Conservation (phyloP, 1,140 invertebrate genomes). For the Apis dorsata region DNA sequence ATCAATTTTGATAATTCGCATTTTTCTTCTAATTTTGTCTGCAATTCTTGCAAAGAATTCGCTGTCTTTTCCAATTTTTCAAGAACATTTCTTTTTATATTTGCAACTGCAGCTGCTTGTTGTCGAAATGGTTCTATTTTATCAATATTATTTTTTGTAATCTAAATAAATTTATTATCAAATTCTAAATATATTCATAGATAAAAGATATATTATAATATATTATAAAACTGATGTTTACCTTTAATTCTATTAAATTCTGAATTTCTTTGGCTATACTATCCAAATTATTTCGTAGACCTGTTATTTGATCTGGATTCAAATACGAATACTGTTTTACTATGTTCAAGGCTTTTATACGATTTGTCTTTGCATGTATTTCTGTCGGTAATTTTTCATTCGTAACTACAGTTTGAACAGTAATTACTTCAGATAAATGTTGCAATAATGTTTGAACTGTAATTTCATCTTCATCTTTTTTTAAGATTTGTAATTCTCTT, state of each 20-base stretch:
- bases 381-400: slow-evolving; percentile 91
- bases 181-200: not conserved
- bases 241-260: slow-evolving; percentile 71
- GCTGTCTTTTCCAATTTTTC: slow-evolving; percentile 85
- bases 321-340: slow-evolving; percentile 85
- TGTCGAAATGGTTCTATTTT: slow-evolving; percentile 91
- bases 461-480: slow-evolving; percentile 79
- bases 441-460: slow-evolving; percentile 82
- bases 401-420: slow-evolving; percentile 83
- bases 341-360: slow-evolving; percentile 85
- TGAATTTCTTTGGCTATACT: slow-evolving; percentile 70
- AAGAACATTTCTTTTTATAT: slow-evolving; percentile 88
- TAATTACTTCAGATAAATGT: slow-evolving; percentile 88
- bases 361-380: slow-evolving; percentile 82
- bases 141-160: slow-evolving; percentile 81
- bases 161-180: slow-evolving; percentile 58
- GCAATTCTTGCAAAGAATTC: slow-evolving; percentile 82
- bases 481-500: slow-evolving; percentile 70
- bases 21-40: slow-evolving; percentile 80
- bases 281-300: slow-evolving; percentile 78
- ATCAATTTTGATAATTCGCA: slow-evolving; percentile 78
- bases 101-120: slow-evolving; percentile 88
- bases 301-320: slow-evolving; percentile 84
- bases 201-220: not conserved
- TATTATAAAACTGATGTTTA: slow-evolving; percentile 31